Evolutionary conservation across 1,140 invertebrate genomes (phyloP), one percentile per base, ranked within the genome.

Genomic region (Cotesia chilonis): DNA sequence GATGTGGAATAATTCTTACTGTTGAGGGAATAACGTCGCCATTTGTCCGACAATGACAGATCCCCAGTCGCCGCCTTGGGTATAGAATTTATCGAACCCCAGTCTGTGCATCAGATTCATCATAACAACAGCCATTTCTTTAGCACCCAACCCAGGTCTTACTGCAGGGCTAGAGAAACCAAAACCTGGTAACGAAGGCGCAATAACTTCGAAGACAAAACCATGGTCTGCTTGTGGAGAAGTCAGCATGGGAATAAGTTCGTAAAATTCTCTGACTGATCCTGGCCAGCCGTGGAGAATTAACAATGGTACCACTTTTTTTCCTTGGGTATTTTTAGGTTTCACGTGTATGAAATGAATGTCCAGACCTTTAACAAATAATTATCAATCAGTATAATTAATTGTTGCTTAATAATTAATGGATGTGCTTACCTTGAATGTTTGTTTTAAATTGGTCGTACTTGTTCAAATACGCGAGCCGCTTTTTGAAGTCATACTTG

Each of bases 261-360:
- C 91, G 71, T 93, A 92, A 82, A 95, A 96, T 84, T 96, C 94
- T 12, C 91, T 84, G 4, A 96, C 88, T 1, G 93, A 94, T 4
- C 95, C 94, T 1, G 96, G 95, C 95, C 95, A 97, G 17, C 95
- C 95, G 80, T 97, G 95, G 17, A 94, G 80, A 4, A 96, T 70
- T 0, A 96, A 80, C 10, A 95, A 69, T 0, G 93, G 93, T 9
- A 92, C 75, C 1, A 94, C 87, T 84, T 71, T 76, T 74, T 79
- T 88, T 4, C 80, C 81, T 10, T 80, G 68, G 2, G 70, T 66
- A 37, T 88, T 81, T 36, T 72, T 87, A 78, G 89, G 89, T 75
- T 91, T 92, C 0, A 89, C 88, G 73, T 91, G 91, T 17, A 94
- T 88, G 76, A 90, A 95, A 82, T 95, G 94, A 61, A 96, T 90